These are phyloP conservation scores for Calliopsis andreniformis DNA, from an alignment of 1,140 invertebrate species.

Conservation along the genomic window DNA sequence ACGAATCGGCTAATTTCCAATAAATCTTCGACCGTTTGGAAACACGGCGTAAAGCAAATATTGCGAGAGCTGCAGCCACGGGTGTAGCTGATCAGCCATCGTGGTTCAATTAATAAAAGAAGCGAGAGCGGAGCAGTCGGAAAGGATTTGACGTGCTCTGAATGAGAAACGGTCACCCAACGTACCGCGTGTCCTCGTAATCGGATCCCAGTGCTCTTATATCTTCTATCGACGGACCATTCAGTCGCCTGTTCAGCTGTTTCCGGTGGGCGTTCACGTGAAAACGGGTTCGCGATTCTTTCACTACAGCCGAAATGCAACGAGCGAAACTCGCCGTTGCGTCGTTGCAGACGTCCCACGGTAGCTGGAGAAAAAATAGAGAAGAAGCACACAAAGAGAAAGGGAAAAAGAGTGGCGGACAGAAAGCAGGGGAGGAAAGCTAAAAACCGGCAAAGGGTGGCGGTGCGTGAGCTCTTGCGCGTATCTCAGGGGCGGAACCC, in stretches of 20 bases:
- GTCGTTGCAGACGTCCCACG: conserved; percentile 36
- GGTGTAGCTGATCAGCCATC: not conserved
- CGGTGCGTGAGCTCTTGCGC: conserved; percentile 52
- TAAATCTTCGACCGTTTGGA: not conserved
- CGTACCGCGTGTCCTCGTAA: conserved; percentile 76
- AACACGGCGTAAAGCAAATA: conserved; percentile 26
- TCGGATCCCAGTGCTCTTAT: conserved; percentile 77
- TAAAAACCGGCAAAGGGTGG: conserved; percentile 65
- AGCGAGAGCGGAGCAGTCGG: not conserved
- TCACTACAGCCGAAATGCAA: conserved; percentile 49
- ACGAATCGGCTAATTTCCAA: conserved; percentile 67
- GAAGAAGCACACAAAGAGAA: conserved; percentile 46
- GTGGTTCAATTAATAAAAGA: conserved; percentile 38
- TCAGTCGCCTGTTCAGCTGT: conserved; percentile 76
- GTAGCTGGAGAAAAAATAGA: conserved; percentile 26
- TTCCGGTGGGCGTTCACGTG: conserved; percentile 81
- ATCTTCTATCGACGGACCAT: conserved; percentile 74
- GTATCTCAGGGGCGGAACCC: conserved; percentile 78
- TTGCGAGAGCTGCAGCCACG: not conserved
- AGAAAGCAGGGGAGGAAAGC: conserved; percentile 60
- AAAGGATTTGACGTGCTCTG: conserved; percentile 41
- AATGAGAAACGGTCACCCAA: conserved; percentile 77
- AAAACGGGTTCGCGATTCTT: conserved; percentile 81
- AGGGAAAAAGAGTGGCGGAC: conserved; percentile 30
- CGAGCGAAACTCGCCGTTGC: conserved; percentile 44